These are phyloP conservation scores for Phoxinus dragarum DNA, from an alignment of 2,797 vertebrate species.

Conservation along the genomic window DNA sequence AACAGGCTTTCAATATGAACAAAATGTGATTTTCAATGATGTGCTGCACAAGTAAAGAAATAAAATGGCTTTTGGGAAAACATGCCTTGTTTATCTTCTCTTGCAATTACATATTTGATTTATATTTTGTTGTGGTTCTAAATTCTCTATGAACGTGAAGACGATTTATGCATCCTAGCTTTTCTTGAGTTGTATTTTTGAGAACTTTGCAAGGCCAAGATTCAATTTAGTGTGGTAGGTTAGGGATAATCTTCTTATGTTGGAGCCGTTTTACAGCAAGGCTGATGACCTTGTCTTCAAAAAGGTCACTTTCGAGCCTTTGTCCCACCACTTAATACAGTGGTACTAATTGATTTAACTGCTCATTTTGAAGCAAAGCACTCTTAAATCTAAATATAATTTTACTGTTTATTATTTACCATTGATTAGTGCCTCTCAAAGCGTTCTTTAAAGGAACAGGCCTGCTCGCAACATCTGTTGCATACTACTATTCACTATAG, in stretches of 20 bases:
- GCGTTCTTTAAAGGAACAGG: neutral
- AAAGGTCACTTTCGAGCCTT: neutral
- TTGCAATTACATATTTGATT: neutral
- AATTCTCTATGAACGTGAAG: neutral
- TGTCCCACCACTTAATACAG: slow-evolving; percentile 3
- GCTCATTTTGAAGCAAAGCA: neutral
- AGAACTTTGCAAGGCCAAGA: neutral
- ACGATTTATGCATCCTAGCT: neutral
- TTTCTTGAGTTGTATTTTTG: neutral
- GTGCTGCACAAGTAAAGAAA: neutral
- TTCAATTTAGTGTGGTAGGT: slow-evolving; percentile 2
- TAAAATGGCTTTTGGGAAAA: slow-evolving; percentile 26
- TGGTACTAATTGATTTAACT: neutral
- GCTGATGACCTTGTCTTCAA: neutral
- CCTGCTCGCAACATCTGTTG: neutral
- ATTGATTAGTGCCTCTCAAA: neutral
- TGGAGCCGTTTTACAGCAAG: neutral
- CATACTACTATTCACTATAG: neutral
- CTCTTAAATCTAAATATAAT: neutral
- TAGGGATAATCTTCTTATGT: slow-evolving; percentile 1
- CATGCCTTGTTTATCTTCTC: neutral
- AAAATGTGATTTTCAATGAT: slow-evolving; percentile 13
- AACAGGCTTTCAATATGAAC: neutral
- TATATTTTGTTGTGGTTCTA: neutral
- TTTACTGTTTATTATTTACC: neutral